Conservation (phyloP, 2,888 invertebrate species). For the Blomia tropicalis region DNA sequence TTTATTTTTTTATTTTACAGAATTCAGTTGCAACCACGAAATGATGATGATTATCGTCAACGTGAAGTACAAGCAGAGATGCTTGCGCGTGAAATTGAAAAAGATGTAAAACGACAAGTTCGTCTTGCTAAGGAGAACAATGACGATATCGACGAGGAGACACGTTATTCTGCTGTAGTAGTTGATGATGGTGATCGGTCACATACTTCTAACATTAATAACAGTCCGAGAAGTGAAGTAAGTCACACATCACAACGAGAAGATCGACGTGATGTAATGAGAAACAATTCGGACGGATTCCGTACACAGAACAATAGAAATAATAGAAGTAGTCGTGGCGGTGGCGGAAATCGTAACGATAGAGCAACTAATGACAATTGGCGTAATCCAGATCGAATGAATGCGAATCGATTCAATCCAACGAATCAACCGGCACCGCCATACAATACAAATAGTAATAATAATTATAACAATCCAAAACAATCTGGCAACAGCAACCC, state of each 20-base stretch:
- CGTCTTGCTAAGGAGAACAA: constrained; percentile 53
- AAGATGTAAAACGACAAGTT: constrained; percentile 58
- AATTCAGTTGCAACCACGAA: constrained; percentile 60
- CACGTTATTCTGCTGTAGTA: constrained; percentile 64
- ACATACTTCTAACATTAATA: constrained; percentile 9
- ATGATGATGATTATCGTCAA: constrained; percentile 70
- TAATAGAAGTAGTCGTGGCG: neutral
- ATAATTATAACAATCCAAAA: neutral
- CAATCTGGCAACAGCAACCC: constrained; percentile 13
- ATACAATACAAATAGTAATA: neutral
- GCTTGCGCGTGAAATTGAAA: constrained; percentile 83
- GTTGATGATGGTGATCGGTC: neutral
- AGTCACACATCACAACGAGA: neutral
- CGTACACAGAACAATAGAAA: constrained; percentile 8
- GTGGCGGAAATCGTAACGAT: neutral
- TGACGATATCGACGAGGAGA: constrained; percentile 61
- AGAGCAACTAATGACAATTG: neutral
- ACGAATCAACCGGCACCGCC: neutral
- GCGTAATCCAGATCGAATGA: neutral
- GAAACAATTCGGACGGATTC: neutral
- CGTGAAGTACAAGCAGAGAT: constrained; percentile 70
- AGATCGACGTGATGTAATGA: neutral
- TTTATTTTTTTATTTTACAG: constrained; percentile 28
- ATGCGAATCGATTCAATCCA: neutral
- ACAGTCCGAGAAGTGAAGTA: constrained; percentile 8